Evolutionary conservation across 2,113 vertebrate genomes (phyloP), one percentile per base, ranked within the genome.

Genomic region (Scatophagus argus): DNA sequence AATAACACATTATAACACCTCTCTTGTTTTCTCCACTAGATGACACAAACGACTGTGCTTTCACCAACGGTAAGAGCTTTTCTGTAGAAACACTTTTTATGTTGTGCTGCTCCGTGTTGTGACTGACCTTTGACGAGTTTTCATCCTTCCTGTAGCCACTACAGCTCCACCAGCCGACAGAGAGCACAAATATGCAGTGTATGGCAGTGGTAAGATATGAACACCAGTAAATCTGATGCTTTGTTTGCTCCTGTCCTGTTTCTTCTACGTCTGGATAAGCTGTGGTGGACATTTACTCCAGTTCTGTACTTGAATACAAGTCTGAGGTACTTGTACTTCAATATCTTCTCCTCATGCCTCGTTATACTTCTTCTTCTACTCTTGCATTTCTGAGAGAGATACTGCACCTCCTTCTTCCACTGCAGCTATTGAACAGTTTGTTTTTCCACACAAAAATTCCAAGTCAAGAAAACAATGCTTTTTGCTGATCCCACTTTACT

Each of bases 11-110:
- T 41, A 10, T 74, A 46, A 73, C 21, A 38, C 51, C 25, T 65
- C 7, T 80, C 13, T 62, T 77, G 23, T 81, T 56, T 64, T 62
- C 9, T 58, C 46, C 41, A 44, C 2, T 36, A 89, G 87, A 47
- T 31, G 0, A 8, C 4, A 59, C 2, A n/a, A 16, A 2, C n/a
- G 49, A 32, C 10, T 84, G 66, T 27, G 7, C 1, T n/a, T n/a
- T n/a, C n/a, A n/a, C n/a, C n/a, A n/a, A n/a, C n/a, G n/a, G n/a
- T n/a, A n/a, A n/a, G n/a, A n/a, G n/a, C n/a, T n/a, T n/a, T n/a
- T n/a, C n/a, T n/a, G n/a, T n/a, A n/a, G n/a, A n/a, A n/a, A n/a
- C n/a, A n/a, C n/a, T n/a, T n/a, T n/a, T n/a, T n/a, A n/a, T n/a
- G n/a, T n/a, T n/a, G n/a, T n/a, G n/a, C n/a, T n/a, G n/a, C n/a